Base-by-base conservation (phyloP, 1,140 invertebrate species). In the Lordiphosa clarofinis region DNA sequence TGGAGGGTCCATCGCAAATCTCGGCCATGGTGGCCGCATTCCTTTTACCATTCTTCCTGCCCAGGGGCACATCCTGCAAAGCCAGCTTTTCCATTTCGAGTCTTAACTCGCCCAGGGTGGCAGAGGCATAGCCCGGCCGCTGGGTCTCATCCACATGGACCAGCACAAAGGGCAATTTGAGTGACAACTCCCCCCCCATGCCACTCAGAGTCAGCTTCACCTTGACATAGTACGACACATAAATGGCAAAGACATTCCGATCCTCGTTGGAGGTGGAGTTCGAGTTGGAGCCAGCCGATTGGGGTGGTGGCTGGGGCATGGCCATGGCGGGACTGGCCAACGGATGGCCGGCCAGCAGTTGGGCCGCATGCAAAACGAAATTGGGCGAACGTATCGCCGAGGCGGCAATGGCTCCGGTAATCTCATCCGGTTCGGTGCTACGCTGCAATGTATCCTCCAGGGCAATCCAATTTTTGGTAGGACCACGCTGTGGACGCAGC, bases 171-270 rank as follows among this genome's bases (percentile, higher is more conserved):
- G 95, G 95, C 21, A 96, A 86, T 87, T 96, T 96, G 0, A 96
- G 89, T 2, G 93, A 94, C 8, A 96, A 89, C 46, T 94, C 93
- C 1, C 94, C 94, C 0, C 94, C 94, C 91, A 96, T 95, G 2
- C 93, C 91, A 37, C 94, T 94, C 1, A 95, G 90, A 3, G 94
- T 89, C 0, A 95, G 89, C 89, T 96, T 96, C 0, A 96, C 94
- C 92, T 96, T 96, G 0, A 96, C 95, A 70, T 96, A 96, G 86
- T 96, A 96, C 0, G 94, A 95, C 4, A 97, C 95, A 86, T 96
- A 96, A 62, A 96, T 96, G 46, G 95, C 95, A 76, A 96, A 96
- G 1, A 96, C 94, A 76, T 96, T 96, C 48, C 95, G 91, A 50
- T 95, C 94, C 50, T 95, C 93, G 40, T 11, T 4, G 33, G 24